Evolutionary conservation across 2,113 vertebrate genomes (phyloP), one percentile per base, ranked within the genome.

Genomic region (Aramus guarauna): DNA sequence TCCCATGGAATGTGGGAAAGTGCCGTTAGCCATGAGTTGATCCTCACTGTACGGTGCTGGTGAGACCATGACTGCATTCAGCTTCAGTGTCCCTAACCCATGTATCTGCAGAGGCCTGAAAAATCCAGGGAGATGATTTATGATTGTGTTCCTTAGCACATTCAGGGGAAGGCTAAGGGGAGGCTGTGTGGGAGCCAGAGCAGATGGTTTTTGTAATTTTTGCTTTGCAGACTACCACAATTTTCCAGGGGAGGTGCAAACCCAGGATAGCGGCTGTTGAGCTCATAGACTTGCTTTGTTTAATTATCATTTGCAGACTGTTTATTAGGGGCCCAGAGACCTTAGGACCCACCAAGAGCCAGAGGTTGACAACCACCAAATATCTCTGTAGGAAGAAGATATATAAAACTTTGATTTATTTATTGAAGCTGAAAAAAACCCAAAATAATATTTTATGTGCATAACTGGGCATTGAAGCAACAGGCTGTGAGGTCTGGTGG

Each of bases 61-160:
- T 59, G 34, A 58, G 32, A 39, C 47, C 52, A 14, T 11, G 34
- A 56, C 47, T 18, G 4, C 36, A 48, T 21, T 43, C 63, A 64
- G 36, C 77, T 60, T 66, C 66, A 55, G 48, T 67, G 55, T 47
- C 34, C 21, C 0, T 55, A 81, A 26, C 48, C 75, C 59, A 48
- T 0, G 0, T 36, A 84, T 66, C 34, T 87, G 43, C 17, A 75
- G 80, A 64, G 64, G 39, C 24, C 58, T 78, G 60, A 48, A 64
- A 80, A 81, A 27, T 6, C 11, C 56, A 79, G 47, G n/a, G 64
- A 45, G 45, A 41, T 78, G 53, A 81, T 89, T 92, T 89, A 60
- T 0, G 0, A 20, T 43, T 0, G 0, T 29, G 39, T 55, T 92
- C 52, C 64, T 63, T 43, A 81, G 76, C 56, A 60, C 5, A 6